Conservation (phyloP, 2,888 invertebrate genomes). For the Candidula unifasciata region DNA sequence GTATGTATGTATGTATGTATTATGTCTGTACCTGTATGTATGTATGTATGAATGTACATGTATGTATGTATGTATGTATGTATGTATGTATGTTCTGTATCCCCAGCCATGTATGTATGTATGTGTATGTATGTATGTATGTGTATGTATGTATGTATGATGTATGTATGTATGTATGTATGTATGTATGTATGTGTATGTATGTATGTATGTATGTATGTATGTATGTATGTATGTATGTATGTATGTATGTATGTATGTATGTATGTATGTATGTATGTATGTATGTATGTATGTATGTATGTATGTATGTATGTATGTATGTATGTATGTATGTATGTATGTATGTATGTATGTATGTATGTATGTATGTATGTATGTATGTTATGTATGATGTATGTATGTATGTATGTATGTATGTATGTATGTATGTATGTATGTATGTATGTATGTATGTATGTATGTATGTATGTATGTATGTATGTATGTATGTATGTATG, state of each 20-base stretch:
- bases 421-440: too few relatives aligned
- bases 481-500: constrained; percentile 23
- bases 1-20: too few relatives aligned
- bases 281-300: constrained; percentile 23
- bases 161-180: background rate
- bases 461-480: constrained; percentile 14
- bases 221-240: constrained; percentile 17
- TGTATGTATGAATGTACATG: too few relatives aligned
- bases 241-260: constrained; percentile 10
- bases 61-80: background rate
- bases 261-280: constrained; percentile 14
- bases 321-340: too few relatives aligned
- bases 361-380: background rate
- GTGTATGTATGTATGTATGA: too few relatives aligned
- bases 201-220: background rate
- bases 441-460: too few relatives aligned
- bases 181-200: background rate
- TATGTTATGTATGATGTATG: too few relatives aligned
- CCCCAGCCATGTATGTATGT: too few relatives aligned
- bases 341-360: background rate
- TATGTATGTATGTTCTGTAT: constrained; percentile 17
- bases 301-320: too few relatives aligned
- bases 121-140: too few relatives aligned
- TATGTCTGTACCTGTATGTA: too few relatives aligned
- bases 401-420: too few relatives aligned